Conservation (phyloP, 2,888 invertebrate species). For the Aspidapion aeneum region DNA sequence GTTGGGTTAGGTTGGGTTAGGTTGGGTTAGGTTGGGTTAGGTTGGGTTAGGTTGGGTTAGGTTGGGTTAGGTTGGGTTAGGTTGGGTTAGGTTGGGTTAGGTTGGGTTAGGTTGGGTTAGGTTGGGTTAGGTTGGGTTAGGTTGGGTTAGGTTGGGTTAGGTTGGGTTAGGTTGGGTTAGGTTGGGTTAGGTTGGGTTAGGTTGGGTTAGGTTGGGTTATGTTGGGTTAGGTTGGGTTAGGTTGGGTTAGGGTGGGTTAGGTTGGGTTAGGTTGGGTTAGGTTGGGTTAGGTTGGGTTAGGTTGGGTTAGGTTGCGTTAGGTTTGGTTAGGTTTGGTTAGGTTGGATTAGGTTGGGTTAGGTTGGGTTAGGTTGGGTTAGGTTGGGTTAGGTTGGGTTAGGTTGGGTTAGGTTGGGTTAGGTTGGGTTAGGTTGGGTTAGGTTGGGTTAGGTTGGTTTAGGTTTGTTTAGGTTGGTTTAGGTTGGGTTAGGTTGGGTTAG, state of each 20-base stretch:
- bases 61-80: not conserved
- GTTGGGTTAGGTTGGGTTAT: too few species aligned
- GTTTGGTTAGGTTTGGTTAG: not conserved
- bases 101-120: not conserved
- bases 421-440: not conserved
- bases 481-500: not conserved
- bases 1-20: not conserved
- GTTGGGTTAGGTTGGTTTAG: not conserved
- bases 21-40: not conserved
- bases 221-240: too few species aligned
- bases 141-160: not conserved
- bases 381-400: not conserved
- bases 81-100: not conserved
- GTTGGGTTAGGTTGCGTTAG: not conserved
- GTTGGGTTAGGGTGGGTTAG: too few species aligned
- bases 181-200: not conserved
- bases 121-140: not conserved
- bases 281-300: not conserved
- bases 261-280: not conserved
- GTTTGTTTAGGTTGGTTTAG: not conserved
- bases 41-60: not conserved
- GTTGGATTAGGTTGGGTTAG: not conserved
- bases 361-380: not conserved
- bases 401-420: not conserved
- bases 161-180: not conserved